Conservation (phyloP, 2,888 invertebrate species). For the Conchocele bisecta region DNA sequence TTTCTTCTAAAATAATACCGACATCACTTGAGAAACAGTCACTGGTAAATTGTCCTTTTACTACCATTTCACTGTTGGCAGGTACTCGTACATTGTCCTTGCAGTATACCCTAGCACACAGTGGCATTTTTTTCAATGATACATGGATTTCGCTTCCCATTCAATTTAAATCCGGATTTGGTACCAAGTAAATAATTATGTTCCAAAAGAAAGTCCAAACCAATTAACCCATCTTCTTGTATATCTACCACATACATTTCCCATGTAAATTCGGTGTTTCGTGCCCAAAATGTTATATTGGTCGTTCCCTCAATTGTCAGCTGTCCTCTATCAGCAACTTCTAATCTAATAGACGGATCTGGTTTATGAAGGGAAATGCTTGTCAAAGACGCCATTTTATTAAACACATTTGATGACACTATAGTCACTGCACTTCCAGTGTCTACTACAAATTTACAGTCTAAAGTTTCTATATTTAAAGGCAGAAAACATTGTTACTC, state of each 20-base stretch:
- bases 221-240: constrained; percentile 38
- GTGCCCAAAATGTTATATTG: neutral
- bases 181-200: neutral
- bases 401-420: neutral
- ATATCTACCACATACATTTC: constrained; percentile 30
- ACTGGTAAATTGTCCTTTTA: neutral
- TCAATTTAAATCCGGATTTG: neutral
- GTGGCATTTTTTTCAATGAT: neutral
- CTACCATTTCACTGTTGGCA: constrained; percentile 4
- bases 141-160: neutral
- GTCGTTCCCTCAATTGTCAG: constrained; percentile 7
- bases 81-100: neutral
- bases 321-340: constrained; percentile 16
- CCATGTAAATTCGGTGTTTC: constrained; percentile 20
- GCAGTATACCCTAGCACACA: neutral
- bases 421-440: neutral
- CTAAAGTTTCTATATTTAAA: neutral
- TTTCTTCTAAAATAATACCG: neutral
- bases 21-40: neutral
- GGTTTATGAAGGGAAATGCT: neutral
- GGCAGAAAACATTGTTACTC: constrained; percentile 1
- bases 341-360: constrained; percentile 1
- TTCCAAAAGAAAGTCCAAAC: constrained; percentile 15
- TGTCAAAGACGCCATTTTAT: neutral
- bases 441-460: constrained; percentile 10